Evolutionary conservation across 2,888 invertebrate genomes (phyloP), one percentile per base, ranked within the genome.

Genomic region (Papilio gigon): DNA sequence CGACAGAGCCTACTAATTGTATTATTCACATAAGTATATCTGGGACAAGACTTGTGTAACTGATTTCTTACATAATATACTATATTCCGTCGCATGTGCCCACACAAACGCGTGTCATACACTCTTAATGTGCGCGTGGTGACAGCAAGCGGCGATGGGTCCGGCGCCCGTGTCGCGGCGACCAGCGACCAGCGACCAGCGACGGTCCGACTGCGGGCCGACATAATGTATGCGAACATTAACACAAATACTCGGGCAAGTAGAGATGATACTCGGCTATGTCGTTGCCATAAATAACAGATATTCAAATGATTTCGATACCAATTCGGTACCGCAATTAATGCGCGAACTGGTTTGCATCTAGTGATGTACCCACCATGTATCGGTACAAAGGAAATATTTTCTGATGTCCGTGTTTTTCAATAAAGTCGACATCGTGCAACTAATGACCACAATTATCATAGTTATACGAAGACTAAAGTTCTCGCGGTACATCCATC

Each of bases 251-350:
- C 79, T 76, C 42, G 73, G 71, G 69, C 82, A 80, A 84, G 78
- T 84, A 79, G 86, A 86, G 90, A 90, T 85, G 90, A 87, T 84
- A 84, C 87, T 83, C 78, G 80, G 79, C 77, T 78, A 78, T 83
- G 84, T 86, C 84, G 82, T 81, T 79, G 86, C 81, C 86, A 89
- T 92, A 90, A 92, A 92, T 92, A 86, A 89, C 86, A 80, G 84
- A 87, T 89, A 90, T 91, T 89, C 90, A 89, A 91, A 91, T 90
- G 84, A 82, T 84, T 85, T 80, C 84, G 90, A 90, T 92, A 90
- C 90, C 86, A 85, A 90, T 90, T 90, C 85, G 89, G 89, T 90
- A 88, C 88, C 86, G 90, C 90, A 90, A 92, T 91, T 91, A 92
- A 90, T 87, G 81, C 87, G 85, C 82, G 78, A 84, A 91, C 91